A percentile compares a stretch with the other conserved stretches of the same genome.
Evolutionary conservation across 2,113 vertebrate species (phyloP).

Genomic region (Amazona vittata): DNA sequence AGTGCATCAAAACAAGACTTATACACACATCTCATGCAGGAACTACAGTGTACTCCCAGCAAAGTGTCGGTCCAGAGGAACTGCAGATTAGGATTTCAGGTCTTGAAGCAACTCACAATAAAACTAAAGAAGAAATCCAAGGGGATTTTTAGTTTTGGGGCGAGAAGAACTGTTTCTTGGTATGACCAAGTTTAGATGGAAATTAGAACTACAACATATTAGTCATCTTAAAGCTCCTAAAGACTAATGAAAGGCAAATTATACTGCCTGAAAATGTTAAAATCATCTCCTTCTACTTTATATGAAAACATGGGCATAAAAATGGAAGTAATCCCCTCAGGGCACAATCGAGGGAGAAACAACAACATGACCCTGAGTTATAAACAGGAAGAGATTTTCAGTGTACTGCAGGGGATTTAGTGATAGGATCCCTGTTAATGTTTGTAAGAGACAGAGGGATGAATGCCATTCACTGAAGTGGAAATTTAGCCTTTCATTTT

Average conservation of each 20-base stretch:
- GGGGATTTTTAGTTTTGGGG: background rate
- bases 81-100: background rate
- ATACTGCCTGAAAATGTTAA: conserved; percentile 23
- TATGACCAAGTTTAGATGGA: background rate
- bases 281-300: background rate
- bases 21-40: background rate
- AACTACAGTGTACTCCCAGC: background rate
- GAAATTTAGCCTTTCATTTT: background rate
- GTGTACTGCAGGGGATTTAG: conserved; percentile 15
- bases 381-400: conserved; percentile 43
- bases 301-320: background rate
- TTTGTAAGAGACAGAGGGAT: background rate
- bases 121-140: background rate
- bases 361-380: background rate
- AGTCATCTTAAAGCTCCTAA: conserved; percentile 2
- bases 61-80: background rate
- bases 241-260: background rate
- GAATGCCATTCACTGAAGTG: background rate
- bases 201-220: background rate
- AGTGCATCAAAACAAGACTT: background rate
- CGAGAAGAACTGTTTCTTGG: background rate
- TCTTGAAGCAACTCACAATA: background rate
- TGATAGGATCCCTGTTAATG: conserved; percentile 12
- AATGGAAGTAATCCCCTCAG: conserved; percentile 47
- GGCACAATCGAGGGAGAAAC: background rate